Conservation (phyloP, 1,140 invertebrate species). For the Pararge aegeria region DNA sequence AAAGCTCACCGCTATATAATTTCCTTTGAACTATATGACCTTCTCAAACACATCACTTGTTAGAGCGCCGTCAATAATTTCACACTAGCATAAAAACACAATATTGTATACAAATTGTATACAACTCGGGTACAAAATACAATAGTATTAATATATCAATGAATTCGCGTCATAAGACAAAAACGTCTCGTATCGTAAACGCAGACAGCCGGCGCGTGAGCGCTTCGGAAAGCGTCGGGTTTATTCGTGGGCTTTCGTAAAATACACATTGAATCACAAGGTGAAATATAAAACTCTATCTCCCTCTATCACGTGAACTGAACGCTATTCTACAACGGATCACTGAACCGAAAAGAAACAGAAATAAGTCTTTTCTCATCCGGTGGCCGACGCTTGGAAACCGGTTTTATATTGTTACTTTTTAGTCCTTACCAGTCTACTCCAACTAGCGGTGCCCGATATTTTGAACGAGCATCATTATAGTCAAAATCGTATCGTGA, state of each 20-base stretch:
- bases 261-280: not conserved
- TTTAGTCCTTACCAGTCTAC: slow-evolving; percentile 38
- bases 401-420: slow-evolving; percentile 68
- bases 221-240: slow-evolving; percentile 47
- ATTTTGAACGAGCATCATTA: too few relatives aligned
- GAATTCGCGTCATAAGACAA: slow-evolving; percentile 54
- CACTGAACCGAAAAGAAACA: slow-evolving; percentile 75
- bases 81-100: slow-evolving; percentile 27
- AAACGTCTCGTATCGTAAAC: slow-evolving; percentile 44
- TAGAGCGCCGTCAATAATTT: slow-evolving; percentile 13
- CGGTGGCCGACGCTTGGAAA: slow-evolving; percentile 51
- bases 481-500: too few relatives aligned
- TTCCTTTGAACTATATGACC: slow-evolving; percentile 7
- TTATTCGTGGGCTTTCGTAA: slow-evolving; percentile 27
- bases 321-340: slow-evolving; percentile 60
- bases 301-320: slow-evolving; percentile 39
- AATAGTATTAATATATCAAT: slow-evolving; percentile 49
- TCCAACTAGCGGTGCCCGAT: not conserved
- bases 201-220: slow-evolving; percentile 46
- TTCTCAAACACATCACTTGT: slow-evolving; percentile 3
- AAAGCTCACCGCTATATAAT: slow-evolving; percentile 11
- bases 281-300: slow-evolving; percentile 13
- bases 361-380: slow-evolving; percentile 64
- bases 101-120: slow-evolving; percentile 33
- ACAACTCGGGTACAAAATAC: slow-evolving; percentile 26